Conservation (phyloP, 2,797 vertebrate species). For the Acanthurus leucopareius region DNA sequence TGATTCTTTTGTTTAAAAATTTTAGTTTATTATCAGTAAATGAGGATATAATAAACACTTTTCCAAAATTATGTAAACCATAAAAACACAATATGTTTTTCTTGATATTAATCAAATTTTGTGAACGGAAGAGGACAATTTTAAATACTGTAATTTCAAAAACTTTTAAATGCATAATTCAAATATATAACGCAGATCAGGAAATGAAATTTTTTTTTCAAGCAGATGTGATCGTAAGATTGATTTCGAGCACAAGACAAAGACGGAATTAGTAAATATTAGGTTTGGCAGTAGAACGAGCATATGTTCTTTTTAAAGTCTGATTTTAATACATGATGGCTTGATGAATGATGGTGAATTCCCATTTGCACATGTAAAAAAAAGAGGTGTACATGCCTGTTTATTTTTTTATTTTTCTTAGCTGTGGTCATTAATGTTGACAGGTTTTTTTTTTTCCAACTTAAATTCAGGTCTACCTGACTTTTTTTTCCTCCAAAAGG, state of each 20-base stretch:
- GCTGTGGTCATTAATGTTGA: slow-evolving; percentile 11
- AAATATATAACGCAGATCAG: background rate
- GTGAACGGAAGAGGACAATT: background rate
- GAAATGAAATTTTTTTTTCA: background rate
- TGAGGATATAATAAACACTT: too few relatives aligned
- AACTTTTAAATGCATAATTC: slow-evolving; percentile 6
- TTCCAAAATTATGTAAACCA: too few relatives aligned
- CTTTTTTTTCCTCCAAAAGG: slow-evolving; percentile 63
- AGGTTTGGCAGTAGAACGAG: slow-evolving; percentile 13
- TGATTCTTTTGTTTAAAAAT: background rate
- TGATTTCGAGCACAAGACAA: slow-evolving; percentile 21
- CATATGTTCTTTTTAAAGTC: slow-evolving; percentile 41
- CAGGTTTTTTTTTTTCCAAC: slow-evolving; percentile 7
- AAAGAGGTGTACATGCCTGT: too few relatives aligned
- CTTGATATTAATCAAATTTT: too few relatives aligned
- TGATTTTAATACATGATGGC: slow-evolving; percentile 19
- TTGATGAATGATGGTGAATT: slow-evolving; percentile 24
- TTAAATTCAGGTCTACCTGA: slow-evolving; percentile 60
- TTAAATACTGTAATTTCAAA: background rate
- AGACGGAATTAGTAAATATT: slow-evolving; percentile 28
- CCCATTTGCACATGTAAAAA: background rate
- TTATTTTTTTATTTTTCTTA: background rate
- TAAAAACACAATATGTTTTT: too few relatives aligned
- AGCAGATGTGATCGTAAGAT: slow-evolving; percentile 19
- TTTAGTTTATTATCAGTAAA: background rate